phyloP scores from a whole-genome alignment of 2,797 vertebrate genomes.

The Labeo calbasu region DNA sequence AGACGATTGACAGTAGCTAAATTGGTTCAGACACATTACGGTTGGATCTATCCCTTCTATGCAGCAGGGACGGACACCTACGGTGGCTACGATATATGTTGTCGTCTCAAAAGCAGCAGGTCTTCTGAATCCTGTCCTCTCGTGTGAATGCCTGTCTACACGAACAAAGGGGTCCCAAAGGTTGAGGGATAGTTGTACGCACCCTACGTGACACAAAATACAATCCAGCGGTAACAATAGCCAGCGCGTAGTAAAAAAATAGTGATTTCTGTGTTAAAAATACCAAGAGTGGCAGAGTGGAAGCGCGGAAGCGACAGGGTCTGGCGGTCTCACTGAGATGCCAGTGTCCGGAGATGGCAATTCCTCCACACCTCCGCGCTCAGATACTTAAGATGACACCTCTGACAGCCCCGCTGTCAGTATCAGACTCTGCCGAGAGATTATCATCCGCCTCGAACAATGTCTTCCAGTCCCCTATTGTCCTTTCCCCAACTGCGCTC shows the following conservation, averaged over 20 bases:
- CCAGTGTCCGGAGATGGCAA: conserved; percentile 42
- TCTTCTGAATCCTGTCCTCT: conserved; percentile 45
- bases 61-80: conserved; percentile 42
- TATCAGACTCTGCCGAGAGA: conserved; percentile 46
- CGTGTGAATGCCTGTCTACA: conserved; percentile 46
- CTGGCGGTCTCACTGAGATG: conserved; percentile 19
- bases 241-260: conserved; percentile 25
- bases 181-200: conserved; percentile 42
- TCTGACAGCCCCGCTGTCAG: conserved; percentile 47
- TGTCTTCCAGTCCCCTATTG: conserved; percentile 24
- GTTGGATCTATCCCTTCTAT: conserved; percentile 48
- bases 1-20: conserved; percentile 57
- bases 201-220: conserved; percentile 39
- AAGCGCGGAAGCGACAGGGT: conserved; percentile 32
- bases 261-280: conserved; percentile 23
- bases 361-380: conserved; percentile 48
- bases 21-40: conserved; percentile 60
- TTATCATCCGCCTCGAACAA: conserved; percentile 51
- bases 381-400: conserved; percentile 47
- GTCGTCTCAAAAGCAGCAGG: conserved; percentile 55
- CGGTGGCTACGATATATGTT: conserved; percentile 46
- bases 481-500: conserved; percentile 39
- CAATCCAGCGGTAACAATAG: conserved; percentile 41
- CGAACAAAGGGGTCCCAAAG: conserved; percentile 46
- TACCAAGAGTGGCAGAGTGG: conserved; percentile 35